Evolutionary conservation across 2,888 invertebrate genomes (phyloP).

Genomic region (Drosophila yooni): DNA sequence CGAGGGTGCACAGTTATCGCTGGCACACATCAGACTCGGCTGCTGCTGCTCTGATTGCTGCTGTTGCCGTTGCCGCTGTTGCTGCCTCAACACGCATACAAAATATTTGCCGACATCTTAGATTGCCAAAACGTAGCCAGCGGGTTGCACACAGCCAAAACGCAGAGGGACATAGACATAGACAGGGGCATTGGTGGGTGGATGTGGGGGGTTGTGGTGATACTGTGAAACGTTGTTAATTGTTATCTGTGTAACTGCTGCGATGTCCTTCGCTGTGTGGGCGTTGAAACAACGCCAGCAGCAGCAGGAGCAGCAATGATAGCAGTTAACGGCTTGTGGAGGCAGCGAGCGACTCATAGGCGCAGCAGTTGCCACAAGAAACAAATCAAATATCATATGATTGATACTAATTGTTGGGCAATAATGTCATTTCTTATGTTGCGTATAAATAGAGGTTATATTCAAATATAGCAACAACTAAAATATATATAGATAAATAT

Average conservation of each 20-base stretch:
- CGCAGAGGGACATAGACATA: not conserved
- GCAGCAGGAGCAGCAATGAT: conserved; percentile 15
- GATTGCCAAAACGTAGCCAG: conserved; percentile 76
- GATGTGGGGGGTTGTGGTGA: not conserved
- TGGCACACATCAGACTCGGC: conserved; percentile 64
- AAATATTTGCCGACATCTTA: conserved; percentile 79
- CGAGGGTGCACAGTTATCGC: conserved; percentile 61
- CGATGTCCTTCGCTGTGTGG: conserved; percentile 52
- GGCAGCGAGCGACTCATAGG: conserved; percentile 50
- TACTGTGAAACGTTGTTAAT: conserved; percentile 64
- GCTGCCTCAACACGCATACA: conserved; percentile 68
- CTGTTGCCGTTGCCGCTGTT: conserved; percentile 25
- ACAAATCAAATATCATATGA: not conserved
- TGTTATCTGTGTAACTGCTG: conserved; percentile 77
- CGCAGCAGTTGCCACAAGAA: conserved; percentile 11
- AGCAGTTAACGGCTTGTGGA: conserved; percentile 33
- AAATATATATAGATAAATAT: not conserved
- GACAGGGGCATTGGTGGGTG: not conserved
- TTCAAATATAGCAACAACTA: not conserved
- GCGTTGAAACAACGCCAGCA: conserved; percentile 58
- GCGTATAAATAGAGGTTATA: not conserved
- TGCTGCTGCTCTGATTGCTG: conserved; percentile 18
- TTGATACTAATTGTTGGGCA: not conserved
- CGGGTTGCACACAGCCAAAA: conserved; percentile 57
- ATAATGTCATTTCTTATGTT: not conserved